Conservation (phyloP, 2,113 vertebrate genomes). For the Castor canadensis region DNA sequence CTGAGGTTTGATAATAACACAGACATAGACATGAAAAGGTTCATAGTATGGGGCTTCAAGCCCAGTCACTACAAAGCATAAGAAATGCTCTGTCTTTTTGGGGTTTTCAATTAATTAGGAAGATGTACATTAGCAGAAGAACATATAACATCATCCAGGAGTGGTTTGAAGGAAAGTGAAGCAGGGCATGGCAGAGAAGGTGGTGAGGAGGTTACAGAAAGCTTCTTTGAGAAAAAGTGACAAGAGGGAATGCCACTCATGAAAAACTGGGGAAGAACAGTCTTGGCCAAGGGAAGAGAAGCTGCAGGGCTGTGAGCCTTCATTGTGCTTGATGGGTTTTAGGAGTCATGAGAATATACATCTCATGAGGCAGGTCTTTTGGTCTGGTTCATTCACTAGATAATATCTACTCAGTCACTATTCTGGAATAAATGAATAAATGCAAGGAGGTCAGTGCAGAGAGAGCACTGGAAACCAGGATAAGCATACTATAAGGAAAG, state of each 20-base stretch:
- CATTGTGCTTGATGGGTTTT: too few relatives aligned
- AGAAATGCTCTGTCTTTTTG: not conserved
- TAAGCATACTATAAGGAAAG: not conserved
- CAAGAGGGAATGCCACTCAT: fast-evolving
- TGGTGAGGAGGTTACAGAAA: not conserved
- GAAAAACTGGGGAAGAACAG: not conserved
- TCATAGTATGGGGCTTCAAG: not conserved
- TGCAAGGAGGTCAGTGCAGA: not conserved
- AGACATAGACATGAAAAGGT: not conserved
- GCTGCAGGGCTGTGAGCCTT: not conserved
- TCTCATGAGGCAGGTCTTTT: not conserved
- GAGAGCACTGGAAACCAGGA: not conserved
- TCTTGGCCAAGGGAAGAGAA: not conserved
- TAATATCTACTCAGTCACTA: not conserved
- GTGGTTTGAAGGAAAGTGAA: not conserved
- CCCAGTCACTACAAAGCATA: not conserved
- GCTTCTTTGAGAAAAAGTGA: not conserved
- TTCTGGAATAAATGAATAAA: not conserved
- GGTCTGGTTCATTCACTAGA: not conserved
- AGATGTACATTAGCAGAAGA: not conserved
- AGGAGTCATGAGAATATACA: not conserved
- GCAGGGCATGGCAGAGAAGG: not conserved
- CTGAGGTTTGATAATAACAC: not conserved
- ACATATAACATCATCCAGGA: not conserved
- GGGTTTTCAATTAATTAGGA: not conserved